These are phyloP conservation scores for Halichoeres trimaculatus DNA, from an alignment of 2,113 vertebrate species.

Conservation along the genomic window DNA sequence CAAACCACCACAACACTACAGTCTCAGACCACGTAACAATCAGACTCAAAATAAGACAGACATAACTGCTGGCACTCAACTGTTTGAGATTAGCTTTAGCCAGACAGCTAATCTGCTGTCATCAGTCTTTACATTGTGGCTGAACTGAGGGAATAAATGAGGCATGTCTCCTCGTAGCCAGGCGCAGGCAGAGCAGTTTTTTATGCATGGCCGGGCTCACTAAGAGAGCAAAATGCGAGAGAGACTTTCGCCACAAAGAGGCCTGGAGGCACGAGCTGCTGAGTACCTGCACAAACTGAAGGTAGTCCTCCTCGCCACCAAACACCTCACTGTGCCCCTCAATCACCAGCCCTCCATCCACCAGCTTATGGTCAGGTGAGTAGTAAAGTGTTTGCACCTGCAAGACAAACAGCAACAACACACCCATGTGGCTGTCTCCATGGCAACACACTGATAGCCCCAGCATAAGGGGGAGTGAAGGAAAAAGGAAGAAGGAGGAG, in stretches of 20 bases:
- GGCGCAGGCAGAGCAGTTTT: slow-evolving; percentile 36
- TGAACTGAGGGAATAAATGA: slow-evolving; percentile 22
- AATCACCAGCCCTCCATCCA: slow-evolving; percentile 96
- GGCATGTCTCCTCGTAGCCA: slow-evolving; percentile 20
- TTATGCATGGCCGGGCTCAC: slow-evolving; percentile 40
- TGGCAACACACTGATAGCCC: slow-evolving; percentile 82
- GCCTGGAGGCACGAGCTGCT: slow-evolving; percentile 73
- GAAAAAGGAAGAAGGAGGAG: neutral
- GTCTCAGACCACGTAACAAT: slow-evolving; percentile 12
- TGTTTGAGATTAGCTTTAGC: slow-evolving; percentile 6
- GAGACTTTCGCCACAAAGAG: slow-evolving; percentile 23
- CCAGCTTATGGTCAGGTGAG: slow-evolving; percentile 99
- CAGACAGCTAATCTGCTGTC: slow-evolving; percentile 2
- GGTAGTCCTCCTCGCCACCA: slow-evolving; percentile 98
- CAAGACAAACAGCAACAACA: slow-evolving; percentile 97
- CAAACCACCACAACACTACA: slow-evolving; percentile 31
- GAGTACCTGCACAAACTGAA: slow-evolving; percentile 99
- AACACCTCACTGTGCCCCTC: slow-evolving; percentile 98
- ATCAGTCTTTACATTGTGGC: slow-evolving; percentile 7
- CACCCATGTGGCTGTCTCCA: slow-evolving; percentile 97
- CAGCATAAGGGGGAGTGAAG: slow-evolving; percentile 30
- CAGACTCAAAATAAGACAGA: slow-evolving; percentile 5
- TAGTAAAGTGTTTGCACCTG: slow-evolving; percentile 99
- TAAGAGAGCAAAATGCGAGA: slow-evolving; percentile 16
- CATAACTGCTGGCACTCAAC: neutral